A percentile compares a stretch with the other conserved stretches of the same genome.
phyloP scores from a whole-genome alignment of 2,888 invertebrate genomes.

The Xanthia icteritia region DNA sequence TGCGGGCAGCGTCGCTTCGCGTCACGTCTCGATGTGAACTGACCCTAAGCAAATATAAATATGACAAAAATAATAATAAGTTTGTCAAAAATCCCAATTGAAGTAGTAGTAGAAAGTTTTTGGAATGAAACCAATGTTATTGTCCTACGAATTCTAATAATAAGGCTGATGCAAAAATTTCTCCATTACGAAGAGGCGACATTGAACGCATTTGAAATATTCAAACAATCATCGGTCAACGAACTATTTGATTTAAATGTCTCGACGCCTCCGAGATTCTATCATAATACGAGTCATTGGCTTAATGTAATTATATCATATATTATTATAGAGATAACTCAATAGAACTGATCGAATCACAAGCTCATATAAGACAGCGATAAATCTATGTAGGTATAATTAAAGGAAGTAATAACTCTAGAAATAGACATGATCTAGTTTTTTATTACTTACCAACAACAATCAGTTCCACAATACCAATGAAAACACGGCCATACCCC shows the following conservation, averaged over 20 bases:
- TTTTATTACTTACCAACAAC: constrained; percentile 6
- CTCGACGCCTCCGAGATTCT: constrained; percentile 52
- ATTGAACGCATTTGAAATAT: constrained; percentile 60
- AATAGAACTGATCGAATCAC: constrained; percentile 19
- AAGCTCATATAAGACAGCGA: constrained; percentile 23
- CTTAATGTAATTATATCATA: constrained; percentile 44
- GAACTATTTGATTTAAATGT: constrained; percentile 53
- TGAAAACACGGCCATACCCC: constrained; percentile 23
- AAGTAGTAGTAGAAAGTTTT: constrained; percentile 8
- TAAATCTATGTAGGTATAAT: constrained; percentile 29
- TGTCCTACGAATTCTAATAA: constrained; percentile 25
- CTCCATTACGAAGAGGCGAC: constrained; percentile 32
- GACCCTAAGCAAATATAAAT: constrained; percentile 26
- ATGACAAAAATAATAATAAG: background rate
- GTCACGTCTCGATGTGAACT: no score
- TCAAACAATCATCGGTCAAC: constrained; percentile 51
- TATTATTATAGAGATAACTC: constrained; percentile 38
- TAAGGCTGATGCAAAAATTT: constrained; percentile 34
- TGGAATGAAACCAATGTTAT: constrained; percentile 11
- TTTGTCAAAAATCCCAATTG: constrained; percentile 21
- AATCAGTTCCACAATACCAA: constrained; percentile 35
- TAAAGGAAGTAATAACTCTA: constrained; percentile 55
- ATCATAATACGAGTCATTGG: constrained; percentile 46
- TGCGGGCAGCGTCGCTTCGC: no score
- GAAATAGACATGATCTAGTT: constrained; percentile 18